phyloP scores from a whole-genome alignment of 2,113 vertebrate genomes.

The Gambusia holbrooki region DNA sequence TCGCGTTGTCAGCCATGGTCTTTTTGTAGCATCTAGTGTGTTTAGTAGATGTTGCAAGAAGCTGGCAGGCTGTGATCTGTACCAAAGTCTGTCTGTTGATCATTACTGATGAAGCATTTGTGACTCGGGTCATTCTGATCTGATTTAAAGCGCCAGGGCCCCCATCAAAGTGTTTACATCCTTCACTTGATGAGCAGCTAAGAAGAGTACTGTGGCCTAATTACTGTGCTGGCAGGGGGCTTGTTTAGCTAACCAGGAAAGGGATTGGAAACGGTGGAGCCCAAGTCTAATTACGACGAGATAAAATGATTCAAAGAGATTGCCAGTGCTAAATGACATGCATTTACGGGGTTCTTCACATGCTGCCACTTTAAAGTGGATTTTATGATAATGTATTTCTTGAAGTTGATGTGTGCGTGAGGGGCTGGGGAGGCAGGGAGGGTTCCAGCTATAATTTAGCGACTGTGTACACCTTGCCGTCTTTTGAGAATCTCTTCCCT shows the following conservation, averaged over 20 bases:
- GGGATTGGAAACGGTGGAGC: slow-evolving; percentile 39
- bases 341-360: slow-evolving; percentile 33
- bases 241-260: slow-evolving; percentile 51
- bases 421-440: too few species aligned
- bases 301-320: slow-evolving; percentile 52
- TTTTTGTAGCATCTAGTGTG: slow-evolving; percentile 12
- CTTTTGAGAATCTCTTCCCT: slow-evolving; percentile 22
- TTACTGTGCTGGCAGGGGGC: slow-evolving; percentile 55
- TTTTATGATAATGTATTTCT: slow-evolving; percentile 51
- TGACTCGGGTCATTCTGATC: slow-evolving; percentile 26
- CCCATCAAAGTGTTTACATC: slow-evolving; percentile 43
- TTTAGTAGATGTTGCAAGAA: slow-evolving; percentile 15
- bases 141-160: slow-evolving; percentile 18
- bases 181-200: slow-evolving; percentile 51
- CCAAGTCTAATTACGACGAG: slow-evolving; percentile 51
- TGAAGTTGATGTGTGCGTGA: slow-evolving; percentile 15
- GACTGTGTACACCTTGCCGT: slow-evolving; percentile 5
- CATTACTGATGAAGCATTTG: background rate
- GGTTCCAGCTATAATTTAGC: slow-evolving; percentile 2
- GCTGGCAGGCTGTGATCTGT: slow-evolving; percentile 16
- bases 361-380: slow-evolving; percentile 38
- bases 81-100: background rate
- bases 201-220: slow-evolving; percentile 51
- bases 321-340: slow-evolving; percentile 47
- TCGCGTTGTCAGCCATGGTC: background rate